These are phyloP conservation scores for Gobio occitaniae DNA, from an alignment of 2,797 vertebrate species.

Conservation along the genomic window DNA sequence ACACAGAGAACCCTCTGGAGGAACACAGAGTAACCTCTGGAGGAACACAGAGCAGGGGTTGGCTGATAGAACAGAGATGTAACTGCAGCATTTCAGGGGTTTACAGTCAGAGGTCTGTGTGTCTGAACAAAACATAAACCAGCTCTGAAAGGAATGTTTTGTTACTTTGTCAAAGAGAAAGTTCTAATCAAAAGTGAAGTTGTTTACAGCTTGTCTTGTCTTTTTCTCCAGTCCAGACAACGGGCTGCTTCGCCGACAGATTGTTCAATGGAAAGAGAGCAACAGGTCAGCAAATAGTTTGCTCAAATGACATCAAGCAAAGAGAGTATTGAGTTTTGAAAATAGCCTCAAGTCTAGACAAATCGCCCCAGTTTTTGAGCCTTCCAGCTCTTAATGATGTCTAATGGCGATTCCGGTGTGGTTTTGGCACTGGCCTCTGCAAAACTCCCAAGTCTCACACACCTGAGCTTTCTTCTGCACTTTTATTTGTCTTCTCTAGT, in stretches of 20 bases:
- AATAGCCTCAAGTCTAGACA: slow-evolving; percentile 71
- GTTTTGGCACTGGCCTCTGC: slow-evolving; percentile 70
- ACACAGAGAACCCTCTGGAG: too few relatives aligned
- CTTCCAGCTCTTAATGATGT: slow-evolving; percentile 75
- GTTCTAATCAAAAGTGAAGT: slow-evolving; percentile 20
- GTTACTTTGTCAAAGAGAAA: slow-evolving; percentile 33
- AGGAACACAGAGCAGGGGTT: neutral
- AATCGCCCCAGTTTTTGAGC: slow-evolving; percentile 71
- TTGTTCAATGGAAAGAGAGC: slow-evolving; percentile 6
- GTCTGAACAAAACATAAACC: slow-evolving; percentile 40
- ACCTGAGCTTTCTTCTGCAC: slow-evolving; percentile 71
- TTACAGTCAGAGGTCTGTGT: slow-evolving; percentile 17
- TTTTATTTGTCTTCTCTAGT: neutral
- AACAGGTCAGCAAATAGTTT: slow-evolving; percentile 31
- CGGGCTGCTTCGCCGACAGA: neutral
- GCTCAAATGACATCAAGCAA: neutral
- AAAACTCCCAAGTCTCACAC: slow-evolving; percentile 62
- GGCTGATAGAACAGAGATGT: neutral
- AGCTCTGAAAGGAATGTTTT: slow-evolving; percentile 33
- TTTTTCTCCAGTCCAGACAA: neutral
- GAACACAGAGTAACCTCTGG: too few relatives aligned
- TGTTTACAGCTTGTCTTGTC: slow-evolving; percentile 5
- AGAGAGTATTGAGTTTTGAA: slow-evolving; percentile 40
- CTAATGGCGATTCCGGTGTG: slow-evolving; percentile 74
- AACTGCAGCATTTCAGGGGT: slow-evolving; percentile 14